These are phyloP conservation scores for Drosophila pectinifera DNA, from an alignment of 1,140 invertebrate genomes.

Conservation along the genomic window DNA sequence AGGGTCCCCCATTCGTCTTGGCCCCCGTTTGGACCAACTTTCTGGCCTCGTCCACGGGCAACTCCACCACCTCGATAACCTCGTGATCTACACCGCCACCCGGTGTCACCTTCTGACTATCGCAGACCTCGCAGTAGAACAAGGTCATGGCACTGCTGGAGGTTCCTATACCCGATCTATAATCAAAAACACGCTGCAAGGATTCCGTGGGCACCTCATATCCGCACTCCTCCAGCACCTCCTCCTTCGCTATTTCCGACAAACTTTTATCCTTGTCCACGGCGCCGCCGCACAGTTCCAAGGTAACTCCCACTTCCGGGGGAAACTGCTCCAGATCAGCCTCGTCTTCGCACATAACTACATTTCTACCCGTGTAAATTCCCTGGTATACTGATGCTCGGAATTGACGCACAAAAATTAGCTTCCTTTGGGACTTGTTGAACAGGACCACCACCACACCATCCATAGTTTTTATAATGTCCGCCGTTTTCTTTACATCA, in stretches of 20 bases:
- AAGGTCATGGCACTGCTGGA: constrained; percentile 90
- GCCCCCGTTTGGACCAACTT: constrained; percentile 88
- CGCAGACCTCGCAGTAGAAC: constrained; percentile 96
- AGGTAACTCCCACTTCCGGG: constrained; percentile 90
- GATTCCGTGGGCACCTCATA: constrained; percentile 91
- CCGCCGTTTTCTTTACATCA: constrained; percentile 87
- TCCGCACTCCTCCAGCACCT: constrained; percentile 97
- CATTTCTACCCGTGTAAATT: constrained; percentile 75
- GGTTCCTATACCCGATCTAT: constrained; percentile 89
- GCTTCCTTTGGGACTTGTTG: constrained; percentile 90
- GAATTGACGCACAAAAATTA: constrained; percentile 96
- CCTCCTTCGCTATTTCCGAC: constrained; percentile 93
- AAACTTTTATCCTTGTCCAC: constrained; percentile 93
- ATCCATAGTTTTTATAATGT: constrained; percentile 88
- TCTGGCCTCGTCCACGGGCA: constrained; percentile 90
- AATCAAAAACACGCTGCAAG: constrained; percentile 90
- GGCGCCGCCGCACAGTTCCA: constrained; percentile 97
- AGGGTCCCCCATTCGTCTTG: constrained; percentile 89
- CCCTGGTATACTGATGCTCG: constrained; percentile 91
- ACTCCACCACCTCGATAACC: constrained; percentile 96
- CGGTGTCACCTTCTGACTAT: constrained; percentile 86
- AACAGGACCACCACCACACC: constrained; percentile 93
- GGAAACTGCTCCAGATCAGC: constrained; percentile 91
- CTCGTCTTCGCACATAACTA: constrained; percentile 86
- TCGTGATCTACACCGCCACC: constrained; percentile 95